Evolutionary conservation across 1,140 invertebrate genomes (phyloP).

Genomic region (Achatina immaculata): DNA sequence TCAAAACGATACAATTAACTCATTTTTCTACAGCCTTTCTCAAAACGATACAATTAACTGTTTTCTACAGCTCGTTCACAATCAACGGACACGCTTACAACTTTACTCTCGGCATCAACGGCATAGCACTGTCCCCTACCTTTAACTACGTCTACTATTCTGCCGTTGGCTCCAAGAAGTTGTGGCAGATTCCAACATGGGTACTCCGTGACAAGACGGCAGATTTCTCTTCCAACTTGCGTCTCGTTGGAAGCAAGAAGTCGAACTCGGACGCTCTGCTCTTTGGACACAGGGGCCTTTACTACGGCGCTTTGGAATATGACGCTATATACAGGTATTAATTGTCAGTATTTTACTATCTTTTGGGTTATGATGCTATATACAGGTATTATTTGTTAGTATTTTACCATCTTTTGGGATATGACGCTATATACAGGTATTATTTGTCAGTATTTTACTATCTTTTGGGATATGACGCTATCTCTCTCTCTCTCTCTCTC

Average conservation of each 20-base stretch:
- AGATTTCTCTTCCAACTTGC: conserved; percentile 2
- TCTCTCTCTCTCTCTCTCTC: too few species aligned
- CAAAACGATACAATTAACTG: background rate
- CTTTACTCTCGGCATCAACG: conserved; percentile 15
- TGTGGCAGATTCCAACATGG: conserved; percentile 29
- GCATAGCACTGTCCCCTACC: conserved; percentile 15
- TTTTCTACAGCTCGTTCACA: background rate
- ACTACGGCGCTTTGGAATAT: conserved; percentile 17
- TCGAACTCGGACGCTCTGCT: conserved; percentile 27
- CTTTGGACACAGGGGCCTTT: conserved; percentile 17
- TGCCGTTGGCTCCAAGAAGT: conserved; percentile 12
- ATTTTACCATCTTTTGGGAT: too few species aligned
- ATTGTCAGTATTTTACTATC: background rate
- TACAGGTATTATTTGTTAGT: background rate
- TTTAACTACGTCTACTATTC: conserved; percentile 36
- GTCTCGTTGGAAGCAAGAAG: conserved; percentile 13
- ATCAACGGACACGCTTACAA: background rate
- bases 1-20: background rate
- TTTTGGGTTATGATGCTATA: background rate
- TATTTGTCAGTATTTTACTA: too few species aligned
- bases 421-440: conserved; percentile 4
- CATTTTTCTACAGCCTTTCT: background rate
- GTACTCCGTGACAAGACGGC: conserved; percentile 11
- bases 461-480: too few species aligned
- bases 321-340: conserved; percentile 21